Evolutionary conservation across 2,888 invertebrate genomes (phyloP).

Genomic region (Ceratothoa steindachneri): DNA sequence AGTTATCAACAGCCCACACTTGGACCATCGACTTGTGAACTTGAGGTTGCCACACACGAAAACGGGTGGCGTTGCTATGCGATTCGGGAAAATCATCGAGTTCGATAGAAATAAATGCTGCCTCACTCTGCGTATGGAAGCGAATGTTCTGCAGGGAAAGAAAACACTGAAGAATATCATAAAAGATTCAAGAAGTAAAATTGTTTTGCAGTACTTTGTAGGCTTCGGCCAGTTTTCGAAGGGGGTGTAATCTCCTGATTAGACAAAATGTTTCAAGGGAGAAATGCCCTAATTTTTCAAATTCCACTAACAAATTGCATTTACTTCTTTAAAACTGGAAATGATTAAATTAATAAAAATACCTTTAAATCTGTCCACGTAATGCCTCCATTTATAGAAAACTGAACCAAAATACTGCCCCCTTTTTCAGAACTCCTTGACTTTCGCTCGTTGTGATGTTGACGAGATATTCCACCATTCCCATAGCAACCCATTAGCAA

Average conservation of each 20-base stretch:
- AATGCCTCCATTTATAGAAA: slow-evolving; percentile 55
- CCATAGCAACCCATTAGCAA: slow-evolving; percentile 53
- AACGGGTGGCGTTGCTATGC: slow-evolving; percentile 53
- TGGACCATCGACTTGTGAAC: slow-evolving; percentile 26
- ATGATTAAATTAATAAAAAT: too few relatives aligned
- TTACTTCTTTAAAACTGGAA: too few relatives aligned
- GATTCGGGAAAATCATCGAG: slow-evolving; percentile 50
- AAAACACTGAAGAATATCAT: too few relatives aligned
- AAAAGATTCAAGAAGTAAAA: too few relatives aligned
- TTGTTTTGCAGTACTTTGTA: too few relatives aligned
- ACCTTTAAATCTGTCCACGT: slow-evolving; percentile 54
- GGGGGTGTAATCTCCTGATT: too few relatives aligned
- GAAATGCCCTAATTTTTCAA: too few relatives aligned
- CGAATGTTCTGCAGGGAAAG: slow-evolving; percentile 47
- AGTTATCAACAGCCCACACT: slow-evolving; percentile 54
- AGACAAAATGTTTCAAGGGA: too few relatives aligned
- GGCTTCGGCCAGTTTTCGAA: too few relatives aligned
- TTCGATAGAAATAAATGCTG: slow-evolving; percentile 51
- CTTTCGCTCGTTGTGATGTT: background rate
- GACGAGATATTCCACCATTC: background rate
- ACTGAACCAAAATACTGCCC: slow-evolving; percentile 52
- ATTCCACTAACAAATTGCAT: too few relatives aligned
- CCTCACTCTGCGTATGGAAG: slow-evolving; percentile 39
- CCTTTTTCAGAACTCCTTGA: background rate
- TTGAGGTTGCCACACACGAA: slow-evolving; percentile 55